Conservation (phyloP, 2,888 invertebrate genomes). For the Xylophagus ater region DNA sequence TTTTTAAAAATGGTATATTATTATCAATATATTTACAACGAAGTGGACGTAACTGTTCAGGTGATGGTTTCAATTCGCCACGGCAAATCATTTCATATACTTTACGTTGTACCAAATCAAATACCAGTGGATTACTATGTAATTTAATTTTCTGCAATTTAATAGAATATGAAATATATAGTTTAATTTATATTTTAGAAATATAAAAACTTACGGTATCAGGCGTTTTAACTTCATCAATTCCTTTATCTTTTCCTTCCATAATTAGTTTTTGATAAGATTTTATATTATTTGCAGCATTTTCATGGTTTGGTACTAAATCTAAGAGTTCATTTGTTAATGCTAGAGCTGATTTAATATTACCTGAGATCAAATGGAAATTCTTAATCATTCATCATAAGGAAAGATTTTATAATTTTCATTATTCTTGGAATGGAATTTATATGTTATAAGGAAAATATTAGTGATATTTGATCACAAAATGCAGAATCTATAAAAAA, state of each 20-base stretch:
- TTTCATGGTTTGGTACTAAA: conserved; percentile 65
- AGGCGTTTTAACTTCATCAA: background rate
- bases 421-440: no score
- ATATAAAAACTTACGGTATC: background rate
- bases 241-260: background rate
- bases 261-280: background rate
- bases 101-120: conserved; percentile 45
- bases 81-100: conserved; percentile 70
- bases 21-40: conserved; percentile 62
- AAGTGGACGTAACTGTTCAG: conserved; percentile 40
- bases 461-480: background rate
- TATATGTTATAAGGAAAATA: background rate
- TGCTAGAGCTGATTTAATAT: conserved; percentile 69
- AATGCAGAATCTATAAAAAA: background rate
- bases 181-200: background rate
- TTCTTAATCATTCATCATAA: no score
- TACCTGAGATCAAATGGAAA: no score
- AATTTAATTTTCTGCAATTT: conserved; percentile 23
- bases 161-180: no score
- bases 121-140: conserved; percentile 29
- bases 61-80: conserved; percentile 53
- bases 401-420: no score
- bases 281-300: conserved; percentile 51
- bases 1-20: conserved; percentile 57
- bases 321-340: conserved; percentile 80